Conservation (phyloP, 2,113 vertebrate genomes). For the Nesospiza acunhae region DNA sequence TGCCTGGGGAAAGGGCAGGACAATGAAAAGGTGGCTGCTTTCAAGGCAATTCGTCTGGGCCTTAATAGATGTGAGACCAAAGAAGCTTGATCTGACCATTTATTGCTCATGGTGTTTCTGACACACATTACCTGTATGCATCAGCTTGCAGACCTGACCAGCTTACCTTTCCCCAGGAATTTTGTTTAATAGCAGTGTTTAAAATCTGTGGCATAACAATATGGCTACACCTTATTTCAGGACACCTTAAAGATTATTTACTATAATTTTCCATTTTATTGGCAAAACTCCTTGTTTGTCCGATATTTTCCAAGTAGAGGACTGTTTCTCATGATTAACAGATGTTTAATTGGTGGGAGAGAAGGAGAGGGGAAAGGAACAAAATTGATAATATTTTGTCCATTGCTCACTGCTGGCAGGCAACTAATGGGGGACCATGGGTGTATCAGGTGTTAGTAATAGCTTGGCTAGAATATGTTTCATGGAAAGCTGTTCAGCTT, state of each 20-base stretch:
- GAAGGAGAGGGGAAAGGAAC: not conserved
- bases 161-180: not conserved
- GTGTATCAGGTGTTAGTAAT: conserved; percentile 64
- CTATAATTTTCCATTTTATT: conserved; percentile 15
- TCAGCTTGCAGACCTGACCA: not conserved
- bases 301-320: not conserved
- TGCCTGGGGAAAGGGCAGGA: not conserved
- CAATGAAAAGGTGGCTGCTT: not conserved
- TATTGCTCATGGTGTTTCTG: not conserved
- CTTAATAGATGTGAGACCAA: not conserved
- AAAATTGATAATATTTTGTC: conserved; percentile 13
- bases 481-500: conserved; percentile 48
- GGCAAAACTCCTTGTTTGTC: conserved; percentile 13
- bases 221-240: not conserved
- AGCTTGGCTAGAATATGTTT: conserved; percentile 43
- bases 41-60: not conserved
- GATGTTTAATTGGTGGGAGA: conserved; percentile 53
- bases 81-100: not conserved
- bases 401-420: conserved; percentile 55
- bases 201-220: not conserved
- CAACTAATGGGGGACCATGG: conserved; percentile 26
- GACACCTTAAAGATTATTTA: conserved; percentile 29
- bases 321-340: conserved; percentile 53
- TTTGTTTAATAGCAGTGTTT: not conserved
- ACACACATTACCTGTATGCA: not conserved